A percentile compares a stretch with the other conserved stretches of the same genome.
Evolutionary conservation across 2,888 invertebrate species (phyloP).

Genomic region (Orchestes rusci): DNA sequence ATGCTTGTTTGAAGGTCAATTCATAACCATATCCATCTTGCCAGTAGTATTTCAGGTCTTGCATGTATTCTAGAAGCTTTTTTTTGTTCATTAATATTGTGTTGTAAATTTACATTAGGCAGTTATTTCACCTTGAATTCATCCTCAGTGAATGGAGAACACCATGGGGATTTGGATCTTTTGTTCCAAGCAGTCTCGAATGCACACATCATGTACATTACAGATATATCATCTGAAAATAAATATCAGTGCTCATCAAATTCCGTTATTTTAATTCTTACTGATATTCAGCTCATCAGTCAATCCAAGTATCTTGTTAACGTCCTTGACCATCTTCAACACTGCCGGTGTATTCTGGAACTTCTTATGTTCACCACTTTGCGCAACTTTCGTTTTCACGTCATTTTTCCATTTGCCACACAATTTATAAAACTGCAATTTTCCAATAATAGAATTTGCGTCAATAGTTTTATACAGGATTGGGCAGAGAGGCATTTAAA

Average conservation of each 20-base stretch:
- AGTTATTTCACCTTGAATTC: conserved; percentile 47
- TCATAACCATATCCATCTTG: conserved; percentile 72
- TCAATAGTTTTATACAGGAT: too few species aligned
- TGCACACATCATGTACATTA: conserved; percentile 68
- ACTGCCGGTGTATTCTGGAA: conserved; percentile 39
- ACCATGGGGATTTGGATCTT: conserved; percentile 65
- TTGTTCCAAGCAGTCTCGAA: conserved; percentile 79
- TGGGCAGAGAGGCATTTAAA: too few species aligned
- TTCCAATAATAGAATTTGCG: not conserved
- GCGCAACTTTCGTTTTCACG: conserved; percentile 36
- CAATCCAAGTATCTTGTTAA: conserved; percentile 57
- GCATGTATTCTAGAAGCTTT: conserved; percentile 64
- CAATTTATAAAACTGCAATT: conserved; percentile 41
- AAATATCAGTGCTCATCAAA: conserved; percentile 3
- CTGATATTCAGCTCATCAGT: conserved; percentile 44
- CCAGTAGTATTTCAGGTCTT: conserved; percentile 77
- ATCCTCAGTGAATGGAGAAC: conserved; percentile 58
- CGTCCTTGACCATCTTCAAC: conserved; percentile 49
- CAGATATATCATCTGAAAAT: conserved; percentile 50
- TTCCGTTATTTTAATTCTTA: conserved; percentile 37
- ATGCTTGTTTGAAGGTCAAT: conserved; percentile 68
- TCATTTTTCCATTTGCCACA: conserved; percentile 39
- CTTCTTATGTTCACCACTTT: conserved; percentile 30
- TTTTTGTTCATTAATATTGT: conserved; percentile 9
- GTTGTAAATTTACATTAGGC: not conserved